Evolutionary conservation across 2,113 vertebrate genomes (phyloP).

Genomic region (Anolis sagrei): DNA sequence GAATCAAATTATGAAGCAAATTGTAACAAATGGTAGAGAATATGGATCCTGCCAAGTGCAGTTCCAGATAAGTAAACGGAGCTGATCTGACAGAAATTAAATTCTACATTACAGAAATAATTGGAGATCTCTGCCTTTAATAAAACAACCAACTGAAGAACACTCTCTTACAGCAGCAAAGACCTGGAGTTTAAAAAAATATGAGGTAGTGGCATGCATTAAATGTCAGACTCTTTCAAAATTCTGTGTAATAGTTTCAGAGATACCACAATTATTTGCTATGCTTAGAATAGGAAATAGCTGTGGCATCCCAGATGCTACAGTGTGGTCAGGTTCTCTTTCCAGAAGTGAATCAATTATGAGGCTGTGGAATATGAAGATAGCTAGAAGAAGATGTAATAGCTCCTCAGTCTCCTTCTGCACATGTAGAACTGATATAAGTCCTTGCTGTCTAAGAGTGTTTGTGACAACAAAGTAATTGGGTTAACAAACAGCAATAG

Average conservation of each 20-base stretch:
- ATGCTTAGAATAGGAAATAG: background rate
- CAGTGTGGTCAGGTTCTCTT: background rate
- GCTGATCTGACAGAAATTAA: background rate
- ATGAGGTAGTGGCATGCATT: background rate
- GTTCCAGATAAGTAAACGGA: slow-evolving; percentile 6
- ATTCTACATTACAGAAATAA: background rate
- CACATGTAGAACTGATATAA: background rate
- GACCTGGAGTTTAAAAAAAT: background rate
- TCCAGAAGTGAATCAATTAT: background rate
- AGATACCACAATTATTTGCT: background rate
- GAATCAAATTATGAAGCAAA: slow-evolving; percentile 19
- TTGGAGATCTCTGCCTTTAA: background rate
- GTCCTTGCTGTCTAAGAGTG: background rate
- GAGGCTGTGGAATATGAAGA: background rate
- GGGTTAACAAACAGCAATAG: background rate
- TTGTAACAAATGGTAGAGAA: slow-evolving; percentile 14
- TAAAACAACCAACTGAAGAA: background rate
- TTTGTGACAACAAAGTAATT: background rate
- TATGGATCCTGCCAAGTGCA: background rate
- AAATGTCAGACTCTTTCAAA: background rate
- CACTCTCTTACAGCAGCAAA: background rate
- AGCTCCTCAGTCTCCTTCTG: background rate
- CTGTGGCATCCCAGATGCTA: background rate
- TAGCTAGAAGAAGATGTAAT: background rate
- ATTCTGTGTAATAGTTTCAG: background rate